Base-by-base conservation (phyloP, 2,888 invertebrate species). In the Lasioglossum marginatum region DNA sequence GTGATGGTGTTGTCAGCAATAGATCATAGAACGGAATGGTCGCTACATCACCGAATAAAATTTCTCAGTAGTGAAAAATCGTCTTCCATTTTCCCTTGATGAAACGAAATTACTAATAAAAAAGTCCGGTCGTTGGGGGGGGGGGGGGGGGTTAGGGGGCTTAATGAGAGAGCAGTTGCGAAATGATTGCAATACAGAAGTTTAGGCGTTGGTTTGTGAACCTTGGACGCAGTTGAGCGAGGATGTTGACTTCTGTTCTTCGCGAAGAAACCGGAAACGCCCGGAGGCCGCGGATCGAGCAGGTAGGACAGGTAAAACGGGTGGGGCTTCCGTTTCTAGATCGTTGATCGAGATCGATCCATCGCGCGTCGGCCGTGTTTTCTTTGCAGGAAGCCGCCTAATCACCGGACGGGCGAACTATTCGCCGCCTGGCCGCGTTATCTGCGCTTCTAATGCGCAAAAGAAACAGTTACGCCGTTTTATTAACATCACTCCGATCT, bases 241-340 rank as follows among this genome's bases (percentile, higher is more conserved):
- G 73, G 73, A 73, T 78, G 78, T 84, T 78, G 84, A 83, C 83
- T 83, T 60, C 40, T 78, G 10, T 78, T 48, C 71, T 60, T 74
- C 68, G 48, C 70, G 79, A 80, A 82, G 82, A 85, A 85, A 90
- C 82, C 90, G 90, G 90, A 90, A 90, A 90, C 81, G 76, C 73
- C 78, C 78, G 34, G 82, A 86, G 84, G 81, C 48, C 43, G 77
- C 80, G 70, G 73, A 73, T 60, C 66, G 63, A 77, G 76, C 82
- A 86, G 87, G 82, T 82, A 84, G 77, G 83, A 88, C 89, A 90
- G 90, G 90, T 91, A 91, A 87, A 91, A 91, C 90, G 87, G 89
- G 91, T 87, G 87, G 85, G 88, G 91, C 83, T 91, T 91, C 91
- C 91, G 91, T 79, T 83, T 83, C 80, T 81, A 81, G 89, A 90